Conservation (phyloP, 2,888 invertebrate genomes). For the Agonopterix alstromeriana region DNA sequence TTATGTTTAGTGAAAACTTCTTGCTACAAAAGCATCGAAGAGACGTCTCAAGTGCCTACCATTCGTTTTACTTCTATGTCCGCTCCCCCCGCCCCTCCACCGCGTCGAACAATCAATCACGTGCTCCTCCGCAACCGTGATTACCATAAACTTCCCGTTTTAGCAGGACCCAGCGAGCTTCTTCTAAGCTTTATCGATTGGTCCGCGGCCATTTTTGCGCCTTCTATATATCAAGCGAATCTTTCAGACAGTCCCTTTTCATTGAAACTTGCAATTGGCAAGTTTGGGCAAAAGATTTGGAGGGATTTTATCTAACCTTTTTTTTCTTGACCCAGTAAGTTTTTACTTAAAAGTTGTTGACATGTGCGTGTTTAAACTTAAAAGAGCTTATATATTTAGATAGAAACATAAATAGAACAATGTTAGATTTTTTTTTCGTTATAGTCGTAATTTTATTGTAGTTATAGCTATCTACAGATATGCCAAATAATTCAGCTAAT, state of each 20-base stretch:
- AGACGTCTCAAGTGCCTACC: slow-evolving; percentile 23
- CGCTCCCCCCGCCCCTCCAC: slow-evolving; percentile 31
- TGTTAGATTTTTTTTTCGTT: too few species aligned
- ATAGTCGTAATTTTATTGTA: too few species aligned
- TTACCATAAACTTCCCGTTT: slow-evolving; percentile 75
- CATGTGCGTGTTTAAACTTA: slow-evolving; percentile 10
- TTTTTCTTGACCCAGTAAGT: slow-evolving; percentile 17
- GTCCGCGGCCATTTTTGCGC: slow-evolving; percentile 56
- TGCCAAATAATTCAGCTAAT: too few species aligned
- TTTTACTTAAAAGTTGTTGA: slow-evolving; percentile 21
- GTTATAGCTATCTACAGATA: too few species aligned
- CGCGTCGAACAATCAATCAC: slow-evolving; percentile 70
- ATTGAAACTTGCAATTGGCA: slow-evolving; percentile 66
- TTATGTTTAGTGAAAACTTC: background rate
- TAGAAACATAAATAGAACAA: too few species aligned
- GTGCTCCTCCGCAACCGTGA: slow-evolving; percentile 57
- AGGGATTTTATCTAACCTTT: slow-evolving; percentile 43
- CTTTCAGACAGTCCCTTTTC: slow-evolving; percentile 56
- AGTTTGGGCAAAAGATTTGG: slow-evolving; percentile 47
- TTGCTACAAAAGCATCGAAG: slow-evolving; percentile 9
- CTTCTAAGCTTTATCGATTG: slow-evolving; percentile 70
- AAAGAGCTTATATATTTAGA: too few species aligned
- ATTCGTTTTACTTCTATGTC: slow-evolving; percentile 17
- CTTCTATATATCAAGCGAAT: slow-evolving; percentile 53
- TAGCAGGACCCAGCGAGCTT: slow-evolving; percentile 60